These are phyloP conservation scores for Keiferia lycopersicella DNA, from an alignment of 2,888 invertebrate species.

Conservation along the genomic window DNA sequence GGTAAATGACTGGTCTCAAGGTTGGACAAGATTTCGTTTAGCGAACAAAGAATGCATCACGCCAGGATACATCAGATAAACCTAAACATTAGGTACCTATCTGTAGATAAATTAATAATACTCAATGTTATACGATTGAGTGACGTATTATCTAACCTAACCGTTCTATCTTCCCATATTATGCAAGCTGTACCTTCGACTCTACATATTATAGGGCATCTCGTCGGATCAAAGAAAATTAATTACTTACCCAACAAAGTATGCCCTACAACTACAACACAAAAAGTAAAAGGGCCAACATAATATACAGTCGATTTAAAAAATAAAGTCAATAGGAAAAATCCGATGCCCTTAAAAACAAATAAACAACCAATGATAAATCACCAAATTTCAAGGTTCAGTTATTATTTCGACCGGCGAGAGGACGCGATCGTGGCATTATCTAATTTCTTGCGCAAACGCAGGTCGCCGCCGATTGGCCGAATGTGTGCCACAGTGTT, in stretches of 20 bases:
- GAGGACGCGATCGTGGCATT: conserved; percentile 46
- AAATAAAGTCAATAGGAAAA: background rate
- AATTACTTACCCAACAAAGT: background rate
- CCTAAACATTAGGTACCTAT: no score
- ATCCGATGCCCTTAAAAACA: conserved; percentile 18
- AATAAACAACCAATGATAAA: background rate
- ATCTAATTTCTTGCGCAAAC: conserved; percentile 63
- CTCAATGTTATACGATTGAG: background rate
- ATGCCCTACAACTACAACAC: background rate
- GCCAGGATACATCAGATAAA: no score
- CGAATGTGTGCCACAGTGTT: conserved; percentile 43
- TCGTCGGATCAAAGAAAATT: conserved; percentile 1
- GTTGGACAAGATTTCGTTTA: conserved; percentile 1
- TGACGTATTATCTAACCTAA: background rate
- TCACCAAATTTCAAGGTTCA: conserved; percentile 37
- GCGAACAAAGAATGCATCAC: background rate
- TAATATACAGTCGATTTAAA: no score
- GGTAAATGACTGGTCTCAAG: conserved; percentile 1
- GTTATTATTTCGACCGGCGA: conserved; percentile 32
- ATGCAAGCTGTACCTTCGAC: background rate
- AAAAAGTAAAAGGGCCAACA: background rate
- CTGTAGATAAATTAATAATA: no score
- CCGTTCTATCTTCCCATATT: background rate
- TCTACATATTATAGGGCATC: background rate
- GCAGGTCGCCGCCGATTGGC: conserved; percentile 44